These are phyloP conservation scores for Aspidapion aeneum DNA, from an alignment of 2,888 invertebrate species.

Conservation along the genomic window DNA sequence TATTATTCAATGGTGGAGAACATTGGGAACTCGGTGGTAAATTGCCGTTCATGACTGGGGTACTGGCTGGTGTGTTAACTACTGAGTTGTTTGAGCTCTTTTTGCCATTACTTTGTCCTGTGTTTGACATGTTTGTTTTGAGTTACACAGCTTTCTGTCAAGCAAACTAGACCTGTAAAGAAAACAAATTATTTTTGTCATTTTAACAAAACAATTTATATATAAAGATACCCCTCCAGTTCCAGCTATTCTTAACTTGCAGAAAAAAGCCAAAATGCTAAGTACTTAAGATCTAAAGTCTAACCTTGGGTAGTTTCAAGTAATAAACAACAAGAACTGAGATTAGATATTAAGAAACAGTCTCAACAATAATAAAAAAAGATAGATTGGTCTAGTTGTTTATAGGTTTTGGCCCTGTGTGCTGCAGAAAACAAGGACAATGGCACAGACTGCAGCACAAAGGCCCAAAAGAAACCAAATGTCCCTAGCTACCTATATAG, in stretches of 20 bases:
- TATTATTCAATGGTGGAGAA: slow-evolving; percentile 46
- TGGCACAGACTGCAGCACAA: slow-evolving; percentile 7
- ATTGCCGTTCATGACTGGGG: slow-evolving; percentile 44
- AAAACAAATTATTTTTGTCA: too few relatives aligned
- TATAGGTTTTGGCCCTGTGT: slow-evolving; percentile 1
- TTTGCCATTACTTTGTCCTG: slow-evolving; percentile 38
- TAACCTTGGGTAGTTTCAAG: slow-evolving; percentile 20
- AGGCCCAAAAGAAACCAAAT: slow-evolving; percentile 32
- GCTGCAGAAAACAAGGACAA: slow-evolving; percentile 4
- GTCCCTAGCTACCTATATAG: too few relatives aligned
- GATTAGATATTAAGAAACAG: too few relatives aligned
- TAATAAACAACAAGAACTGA: too few relatives aligned
- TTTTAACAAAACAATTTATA: slow-evolving; percentile 24
- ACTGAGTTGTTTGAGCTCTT: slow-evolving; percentile 42
- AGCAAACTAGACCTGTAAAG: not conserved
- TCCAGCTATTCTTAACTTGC: too few relatives aligned
- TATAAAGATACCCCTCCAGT: too few relatives aligned
- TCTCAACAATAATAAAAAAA: too few relatives aligned
- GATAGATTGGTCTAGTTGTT: too few relatives aligned
- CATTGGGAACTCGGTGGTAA: slow-evolving; percentile 38
- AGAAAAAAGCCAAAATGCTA: not conserved
- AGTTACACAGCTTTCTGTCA: not conserved
- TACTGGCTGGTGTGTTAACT: slow-evolving; percentile 45
- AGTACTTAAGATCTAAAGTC: slow-evolving; percentile 15
- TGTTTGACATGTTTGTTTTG: slow-evolving; percentile 25